phyloP scores from a whole-genome alignment of 2,888 invertebrate genomes.

The Dynastes maya region DNA sequence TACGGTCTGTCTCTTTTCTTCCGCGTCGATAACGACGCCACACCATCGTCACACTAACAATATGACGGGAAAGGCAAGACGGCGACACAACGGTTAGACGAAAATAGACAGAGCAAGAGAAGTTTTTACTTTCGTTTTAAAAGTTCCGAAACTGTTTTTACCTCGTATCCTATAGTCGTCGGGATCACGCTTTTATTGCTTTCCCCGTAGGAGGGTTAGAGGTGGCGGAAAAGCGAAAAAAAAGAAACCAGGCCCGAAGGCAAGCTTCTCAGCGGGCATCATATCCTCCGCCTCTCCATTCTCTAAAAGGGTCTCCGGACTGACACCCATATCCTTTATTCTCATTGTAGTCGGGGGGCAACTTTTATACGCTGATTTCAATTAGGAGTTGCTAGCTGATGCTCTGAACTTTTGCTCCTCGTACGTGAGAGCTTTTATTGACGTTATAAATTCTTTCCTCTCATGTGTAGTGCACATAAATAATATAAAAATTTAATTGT shows the following conservation, averaged over 20 bases:
- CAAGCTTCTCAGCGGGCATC: conserved; percentile 17
- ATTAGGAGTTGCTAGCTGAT: conserved; percentile 18
- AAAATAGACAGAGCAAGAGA: conserved; percentile 9
- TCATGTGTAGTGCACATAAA: neutral
- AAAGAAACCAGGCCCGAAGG: conserved; percentile 16
- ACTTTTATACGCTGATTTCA: conserved; percentile 42
- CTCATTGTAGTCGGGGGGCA: conserved; percentile 17
- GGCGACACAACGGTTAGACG: conserved; percentile 2
- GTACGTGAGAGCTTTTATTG: neutral
- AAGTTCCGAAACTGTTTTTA: conserved; percentile 43
- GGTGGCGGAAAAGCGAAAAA: conserved; percentile 7
- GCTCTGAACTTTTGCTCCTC: neutral
- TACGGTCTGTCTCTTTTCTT: conserved; percentile 40
- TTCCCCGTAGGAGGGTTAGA: conserved; percentile 23
- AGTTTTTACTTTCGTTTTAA: conserved; percentile 44
- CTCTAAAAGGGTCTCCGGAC: conserved; percentile 32
- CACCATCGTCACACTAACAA: conserved; percentile 29
- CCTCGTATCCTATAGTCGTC: conserved; percentile 17
- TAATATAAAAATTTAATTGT: neutral
- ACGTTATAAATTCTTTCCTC: conserved; percentile 4
- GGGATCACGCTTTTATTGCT: conserved; percentile 40
- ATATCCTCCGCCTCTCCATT: conserved; percentile 33
- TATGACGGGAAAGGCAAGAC: conserved; percentile 30
- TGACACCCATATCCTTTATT: conserved; percentile 45
- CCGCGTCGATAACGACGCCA: conserved; percentile 43